Base-by-base conservation (phyloP, 2,113 vertebrate species). In the Orycteropus afer region DNA sequence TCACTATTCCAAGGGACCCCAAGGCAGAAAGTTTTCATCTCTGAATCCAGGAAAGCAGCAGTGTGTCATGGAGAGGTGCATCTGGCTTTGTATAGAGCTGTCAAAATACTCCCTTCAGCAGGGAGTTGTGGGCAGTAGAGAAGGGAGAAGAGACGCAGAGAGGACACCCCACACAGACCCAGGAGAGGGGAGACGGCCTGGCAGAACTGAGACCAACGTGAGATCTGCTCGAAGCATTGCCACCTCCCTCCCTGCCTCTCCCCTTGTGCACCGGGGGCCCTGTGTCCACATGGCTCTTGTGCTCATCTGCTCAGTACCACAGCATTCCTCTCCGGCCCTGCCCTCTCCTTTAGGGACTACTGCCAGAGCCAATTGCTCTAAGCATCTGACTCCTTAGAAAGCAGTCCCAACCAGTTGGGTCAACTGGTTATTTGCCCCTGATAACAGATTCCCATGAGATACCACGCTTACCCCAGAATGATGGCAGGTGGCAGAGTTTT, bases 171-270 rank as follows among this genome's bases (percentile, higher is more conserved):
- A 32, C 10, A 51, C 14, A 45, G 55, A 55, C 29, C 63, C 14
- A 45, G 42, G n/a, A 76, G 17, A 74, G 73, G n/a, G 69, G 8
- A 61, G 25, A 49, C 12, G 0, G 0, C 49, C 10, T 23, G 23
- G 7, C 12, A 25, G 23, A 67, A 40, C 7, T 12, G 18, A 25
- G 13, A 59, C 89, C 27, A 55, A 13, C 57, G n/a, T 37, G 13
- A 40, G 9, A 0, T 89, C 27, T 59, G 73, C 9, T 74, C 67
- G 13, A 40, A 13, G 1, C 1, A 6, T 42, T 29, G 32, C 5
- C 0, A 14, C 27, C 17, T 67, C n/a, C 3, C 29, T 83, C 4
- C 4, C 20, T 37, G 2, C 5, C 1, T 0, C 14, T 11, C 15
- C 12, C 71, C 65, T 25, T 22, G 10, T n/a, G 80, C 61, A 25